Evolutionary conservation across 2,797 vertebrate species (phyloP).

Genomic region (Falco biarmicus): DNA sequence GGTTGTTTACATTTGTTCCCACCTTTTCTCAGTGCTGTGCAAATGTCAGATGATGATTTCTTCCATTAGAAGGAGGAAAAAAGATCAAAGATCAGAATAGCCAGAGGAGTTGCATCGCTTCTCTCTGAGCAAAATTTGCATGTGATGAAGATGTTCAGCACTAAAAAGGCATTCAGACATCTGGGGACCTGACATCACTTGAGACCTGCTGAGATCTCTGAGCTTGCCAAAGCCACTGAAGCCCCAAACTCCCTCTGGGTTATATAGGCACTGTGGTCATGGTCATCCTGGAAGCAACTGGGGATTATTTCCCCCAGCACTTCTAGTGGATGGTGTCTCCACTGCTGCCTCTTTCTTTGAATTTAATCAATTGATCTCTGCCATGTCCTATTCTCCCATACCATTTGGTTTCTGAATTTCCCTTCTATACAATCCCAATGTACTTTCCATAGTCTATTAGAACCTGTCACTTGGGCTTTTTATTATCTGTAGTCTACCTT

Average conservation of each 20-base stretch:
- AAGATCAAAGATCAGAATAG: background rate
- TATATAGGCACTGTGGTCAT: background rate
- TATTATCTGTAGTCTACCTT: background rate
- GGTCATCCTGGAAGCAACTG: background rate
- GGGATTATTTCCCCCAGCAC: background rate
- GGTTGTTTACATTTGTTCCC: background rate
- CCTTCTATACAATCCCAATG: background rate
- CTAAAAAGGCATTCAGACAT: background rate
- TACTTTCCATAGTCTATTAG: background rate
- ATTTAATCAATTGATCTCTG: background rate
- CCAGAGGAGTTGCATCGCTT: background rate
- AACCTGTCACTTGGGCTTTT: background rate
- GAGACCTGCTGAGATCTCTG: background rate
- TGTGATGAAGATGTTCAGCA: rapidly evolving
- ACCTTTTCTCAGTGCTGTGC: background rate
- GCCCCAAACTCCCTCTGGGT: background rate
- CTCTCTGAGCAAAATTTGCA: background rate
- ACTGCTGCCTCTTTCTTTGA: background rate
- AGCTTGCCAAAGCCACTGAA: background rate
- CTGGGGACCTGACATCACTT: background rate
- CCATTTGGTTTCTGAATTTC: background rate
- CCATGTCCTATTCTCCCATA: background rate
- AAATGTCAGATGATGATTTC: background rate
- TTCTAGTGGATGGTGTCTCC: background rate
- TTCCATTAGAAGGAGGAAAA: background rate